Evolutionary conservation across 2,888 invertebrate genomes (phyloP).

Genomic region (Electrophaes corylata): DNA sequence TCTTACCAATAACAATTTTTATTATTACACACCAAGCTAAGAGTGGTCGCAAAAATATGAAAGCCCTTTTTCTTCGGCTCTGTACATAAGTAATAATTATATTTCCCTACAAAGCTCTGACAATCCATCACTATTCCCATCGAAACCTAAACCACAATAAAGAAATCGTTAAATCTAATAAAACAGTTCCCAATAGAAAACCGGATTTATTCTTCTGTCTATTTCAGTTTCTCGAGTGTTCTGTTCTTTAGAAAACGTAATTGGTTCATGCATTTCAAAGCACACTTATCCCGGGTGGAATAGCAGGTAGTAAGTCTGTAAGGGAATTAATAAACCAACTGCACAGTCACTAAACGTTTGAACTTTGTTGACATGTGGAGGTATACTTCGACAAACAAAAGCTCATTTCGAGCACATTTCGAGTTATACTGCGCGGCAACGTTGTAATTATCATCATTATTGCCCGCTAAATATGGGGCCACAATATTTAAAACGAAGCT

Average conservation of each 20-base stretch:
- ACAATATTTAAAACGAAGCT: too few species aligned
- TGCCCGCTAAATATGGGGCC: too few species aligned
- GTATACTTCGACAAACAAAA: background rate
- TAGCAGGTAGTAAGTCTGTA: constrained; percentile 27
- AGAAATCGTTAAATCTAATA: constrained; percentile 1
- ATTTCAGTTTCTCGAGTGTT: constrained; percentile 8
- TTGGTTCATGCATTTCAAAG: constrained; percentile 38
- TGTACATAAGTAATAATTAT: background rate
- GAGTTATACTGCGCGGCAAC: too few species aligned
- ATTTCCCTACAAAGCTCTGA: background rate
- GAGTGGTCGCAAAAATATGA: too few species aligned
- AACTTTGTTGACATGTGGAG: constrained; percentile 21
- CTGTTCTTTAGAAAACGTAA: constrained; percentile 29
- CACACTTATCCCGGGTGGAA: constrained; percentile 19
- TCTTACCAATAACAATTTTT: too few species aligned
- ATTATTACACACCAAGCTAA: too few species aligned
- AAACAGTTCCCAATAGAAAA: constrained; percentile 28
- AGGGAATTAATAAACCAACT: constrained; percentile 26
- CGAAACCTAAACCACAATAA: background rate
- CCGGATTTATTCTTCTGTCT: constrained; percentile 24
- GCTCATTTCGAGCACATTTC: background rate
- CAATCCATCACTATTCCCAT: background rate
- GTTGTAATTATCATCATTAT: too few species aligned
- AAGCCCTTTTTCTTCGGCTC: background rate
- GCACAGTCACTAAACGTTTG: constrained; percentile 21